Evolutionary conservation across 37 sponge, comb jelly and placozoan species (phyloP), one percentile per base, ranked within the genome.

Genomic region (Mnemiopsis leidyi): DNA sequence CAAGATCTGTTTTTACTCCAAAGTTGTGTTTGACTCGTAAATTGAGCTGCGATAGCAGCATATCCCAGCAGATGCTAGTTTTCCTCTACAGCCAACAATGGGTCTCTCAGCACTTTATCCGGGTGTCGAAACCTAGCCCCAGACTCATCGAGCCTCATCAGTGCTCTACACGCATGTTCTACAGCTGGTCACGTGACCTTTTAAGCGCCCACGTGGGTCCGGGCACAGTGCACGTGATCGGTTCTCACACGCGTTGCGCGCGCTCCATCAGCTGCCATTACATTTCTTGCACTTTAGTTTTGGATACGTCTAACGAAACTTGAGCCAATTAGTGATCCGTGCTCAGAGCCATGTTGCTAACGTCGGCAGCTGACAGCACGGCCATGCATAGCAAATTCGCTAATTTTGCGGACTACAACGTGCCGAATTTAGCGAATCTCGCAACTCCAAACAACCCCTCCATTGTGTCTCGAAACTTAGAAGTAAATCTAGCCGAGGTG

Each of bases 371-470:
- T 16, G 79, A 77, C 35, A 77, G 79, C 36, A 77, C 79, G 20
- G 79, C 32, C 79, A 77, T 77, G 79, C 79, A 77, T 32, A 77
- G 32, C 79, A 77, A 77, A 32, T 77, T 77, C 36, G 79, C 79
- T 32, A 77, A 77, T 32, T 77, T 77, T 34, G 79, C 79, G 33
- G 79, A 77, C 79, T 77, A 77, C 36, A 77, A 77, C 18, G 79
- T 77, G 34, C 79, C 79, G 1, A 77, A 77, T 36, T 32, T 77
- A 32, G 20, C 35, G 1, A 77, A 34, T 20, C 30, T 77, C 79
- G 79, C 32, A 20, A 32, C 36, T 21, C 79, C 34, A 32, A 13
- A 26, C 79, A 69, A 69, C 73, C 79, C 79, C 7, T 34, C 34
- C 79, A 77, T 77, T 32, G 79, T 77, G 7, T 77, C 79, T 9